Evolutionary conservation across 2,797 vertebrate genomes (phyloP).

Genomic region (Potorous gilbertii): DNA sequence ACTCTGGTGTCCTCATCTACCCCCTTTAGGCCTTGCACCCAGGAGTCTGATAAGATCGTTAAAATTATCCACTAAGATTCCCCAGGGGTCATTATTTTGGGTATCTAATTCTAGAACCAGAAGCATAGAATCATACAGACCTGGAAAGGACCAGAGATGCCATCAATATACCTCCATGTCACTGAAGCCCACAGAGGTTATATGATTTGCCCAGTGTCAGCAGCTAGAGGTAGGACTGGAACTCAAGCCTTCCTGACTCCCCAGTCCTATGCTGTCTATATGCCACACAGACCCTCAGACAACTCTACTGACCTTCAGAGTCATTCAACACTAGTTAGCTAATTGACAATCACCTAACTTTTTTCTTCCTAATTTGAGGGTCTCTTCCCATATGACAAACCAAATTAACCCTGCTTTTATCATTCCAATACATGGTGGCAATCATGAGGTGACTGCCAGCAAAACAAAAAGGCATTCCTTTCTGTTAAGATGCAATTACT

Average conservation of each 20-base stretch:
- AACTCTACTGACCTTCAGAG: neutral
- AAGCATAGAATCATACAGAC: neutral
- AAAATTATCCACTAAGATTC: neutral
- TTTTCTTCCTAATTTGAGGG: neutral
- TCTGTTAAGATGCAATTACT: fast-evolving
- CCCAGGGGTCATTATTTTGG: neutral
- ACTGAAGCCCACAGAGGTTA: neutral
- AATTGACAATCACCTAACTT: neutral
- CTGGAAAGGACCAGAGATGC: neutral
- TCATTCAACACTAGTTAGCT: neutral
- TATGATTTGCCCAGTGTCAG: neutral
- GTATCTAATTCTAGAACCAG: neutral
- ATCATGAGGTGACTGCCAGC: neutral
- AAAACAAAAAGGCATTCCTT: neutral
- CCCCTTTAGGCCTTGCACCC: fast-evolving
- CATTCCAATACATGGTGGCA: neutral
- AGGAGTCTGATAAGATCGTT: neutral
- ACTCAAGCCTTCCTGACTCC: neutral
- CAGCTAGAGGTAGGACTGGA: neutral
- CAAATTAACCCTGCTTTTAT: neutral
- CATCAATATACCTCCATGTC: neutral
- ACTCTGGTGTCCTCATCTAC: neutral
- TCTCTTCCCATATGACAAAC: neutral
- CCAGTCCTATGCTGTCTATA: neutral
- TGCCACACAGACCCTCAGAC: neutral